Conservation (phyloP, 2,797 vertebrate species). For the Lates japonicus region DNA sequence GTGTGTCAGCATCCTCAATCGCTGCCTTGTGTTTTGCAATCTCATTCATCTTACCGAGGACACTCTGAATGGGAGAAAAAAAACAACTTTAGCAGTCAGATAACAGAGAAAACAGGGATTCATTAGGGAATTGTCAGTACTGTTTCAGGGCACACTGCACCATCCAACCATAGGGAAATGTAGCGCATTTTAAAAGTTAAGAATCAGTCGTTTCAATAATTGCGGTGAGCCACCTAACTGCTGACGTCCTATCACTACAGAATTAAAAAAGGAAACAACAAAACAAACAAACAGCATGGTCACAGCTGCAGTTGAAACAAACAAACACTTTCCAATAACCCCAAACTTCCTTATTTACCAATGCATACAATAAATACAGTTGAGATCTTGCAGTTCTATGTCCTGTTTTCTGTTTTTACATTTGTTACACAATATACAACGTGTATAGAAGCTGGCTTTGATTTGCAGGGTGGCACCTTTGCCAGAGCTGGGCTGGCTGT, state of each 20-base stretch:
- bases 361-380: not conserved
- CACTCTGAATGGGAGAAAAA: constrained; percentile 85
- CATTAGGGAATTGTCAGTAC: not conserved
- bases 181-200: constrained; percentile 11
- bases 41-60: constrained; percentile 96
- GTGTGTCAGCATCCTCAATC: constrained; percentile 93
- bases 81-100: not conserved
- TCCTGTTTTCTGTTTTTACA: not conserved
- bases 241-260: not conserved
- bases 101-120: not conserved
- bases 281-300: not conserved
- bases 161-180: not conserved
- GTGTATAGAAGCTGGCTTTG: not conserved
- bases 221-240: not conserved
- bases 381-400: not conserved
- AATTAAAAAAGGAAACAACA: not conserved
- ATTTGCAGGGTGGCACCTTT: not conserved
- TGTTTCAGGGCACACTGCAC: not conserved
- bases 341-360: not conserved
- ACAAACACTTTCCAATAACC: not conserved
- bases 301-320: not conserved
- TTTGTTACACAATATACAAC: not conserved
- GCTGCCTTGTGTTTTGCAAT: constrained; percentile 94
- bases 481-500: not conserved
- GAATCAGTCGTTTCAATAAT: not conserved